Evolutionary conservation across 2,113 vertebrate genomes (phyloP).

Genomic region (Sterrhoptilus dennistouni): DNA sequence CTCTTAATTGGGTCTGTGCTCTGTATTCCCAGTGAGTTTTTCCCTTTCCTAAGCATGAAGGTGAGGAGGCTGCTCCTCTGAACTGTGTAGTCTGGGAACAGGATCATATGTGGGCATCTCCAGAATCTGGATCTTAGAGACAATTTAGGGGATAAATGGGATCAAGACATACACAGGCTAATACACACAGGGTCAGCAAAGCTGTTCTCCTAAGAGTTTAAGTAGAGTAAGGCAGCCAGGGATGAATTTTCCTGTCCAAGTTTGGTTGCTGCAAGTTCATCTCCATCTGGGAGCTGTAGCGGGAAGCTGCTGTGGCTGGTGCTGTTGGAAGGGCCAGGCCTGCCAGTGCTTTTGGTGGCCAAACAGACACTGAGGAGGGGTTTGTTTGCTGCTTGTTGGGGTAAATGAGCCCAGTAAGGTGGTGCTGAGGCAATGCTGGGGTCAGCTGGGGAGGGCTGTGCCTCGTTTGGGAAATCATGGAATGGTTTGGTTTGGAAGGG

Average conservation of each 20-base stretch:
- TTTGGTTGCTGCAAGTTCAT: not conserved
- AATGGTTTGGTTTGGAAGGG: not conserved
- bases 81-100: not conserved
- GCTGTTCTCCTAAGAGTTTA: not conserved
- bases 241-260: not conserved
- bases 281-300: accelerated
- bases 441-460: not conserved
- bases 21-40: not conserved
- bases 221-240: not conserved
- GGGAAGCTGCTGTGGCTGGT: accelerated
- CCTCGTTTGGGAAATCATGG: not conserved
- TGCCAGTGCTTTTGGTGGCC: not conserved
- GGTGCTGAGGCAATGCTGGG: not conserved
- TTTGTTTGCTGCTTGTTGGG: not conserved
- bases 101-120: constrained; percentile 28
- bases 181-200: not conserved
- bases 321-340: not conserved
- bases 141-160: constrained; percentile 26
- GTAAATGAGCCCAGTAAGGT: not conserved
- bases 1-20: accelerated
- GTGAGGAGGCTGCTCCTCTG: not conserved
- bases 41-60: not conserved
- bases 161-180: not conserved
- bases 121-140: constrained; percentile 49
- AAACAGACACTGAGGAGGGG: accelerated